Percentiles rank a stretch among this genome's conserved stretches.
Evolutionary conservation across 92 coral and sea anemone species (phyloP).

Genomic region (Paragorgia papillata): DNA sequence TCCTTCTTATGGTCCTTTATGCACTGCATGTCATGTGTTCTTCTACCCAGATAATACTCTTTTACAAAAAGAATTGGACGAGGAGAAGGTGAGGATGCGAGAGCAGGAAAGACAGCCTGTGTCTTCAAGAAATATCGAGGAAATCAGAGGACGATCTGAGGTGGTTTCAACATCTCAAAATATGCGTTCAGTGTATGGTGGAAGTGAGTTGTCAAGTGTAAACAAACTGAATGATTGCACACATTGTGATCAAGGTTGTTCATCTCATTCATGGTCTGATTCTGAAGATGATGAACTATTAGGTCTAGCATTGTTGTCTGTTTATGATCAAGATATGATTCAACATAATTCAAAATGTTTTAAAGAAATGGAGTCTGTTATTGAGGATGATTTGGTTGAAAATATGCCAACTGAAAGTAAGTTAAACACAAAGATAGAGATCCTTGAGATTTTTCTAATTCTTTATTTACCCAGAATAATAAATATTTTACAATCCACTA

Average conservation of each 20-base stretch:
- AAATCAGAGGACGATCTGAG: neutral
- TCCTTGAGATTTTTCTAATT: neutral
- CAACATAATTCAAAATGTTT: constrained; percentile 11
- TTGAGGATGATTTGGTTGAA: constrained; percentile 62
- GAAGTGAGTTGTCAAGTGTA: neutral
- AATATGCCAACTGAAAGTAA: constrained; percentile 70
- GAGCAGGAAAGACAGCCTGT: neutral
- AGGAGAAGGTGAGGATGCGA: neutral
- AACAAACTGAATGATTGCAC: neutral
- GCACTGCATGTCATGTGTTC: constrained; percentile 66
- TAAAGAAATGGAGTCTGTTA: constrained; percentile 8
- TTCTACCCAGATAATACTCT: constrained; percentile 53
- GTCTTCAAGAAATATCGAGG: neutral
- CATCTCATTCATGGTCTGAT: neutral
- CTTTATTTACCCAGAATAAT: no score
- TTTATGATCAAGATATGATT: constrained; percentile 19
- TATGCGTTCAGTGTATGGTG: neutral
- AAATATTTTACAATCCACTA: no score
- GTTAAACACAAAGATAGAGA: constrained; percentile 1
- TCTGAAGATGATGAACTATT: constrained; percentile 8
- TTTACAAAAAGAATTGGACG: constrained; percentile 37
- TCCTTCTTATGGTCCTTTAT: constrained; percentile 64
- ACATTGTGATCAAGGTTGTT: neutral
- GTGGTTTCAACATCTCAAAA: no score
- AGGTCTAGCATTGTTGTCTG: constrained; percentile 16